Conservation (phyloP, 2,113 vertebrate genomes). For the Erinaceus europaeus region DNA sequence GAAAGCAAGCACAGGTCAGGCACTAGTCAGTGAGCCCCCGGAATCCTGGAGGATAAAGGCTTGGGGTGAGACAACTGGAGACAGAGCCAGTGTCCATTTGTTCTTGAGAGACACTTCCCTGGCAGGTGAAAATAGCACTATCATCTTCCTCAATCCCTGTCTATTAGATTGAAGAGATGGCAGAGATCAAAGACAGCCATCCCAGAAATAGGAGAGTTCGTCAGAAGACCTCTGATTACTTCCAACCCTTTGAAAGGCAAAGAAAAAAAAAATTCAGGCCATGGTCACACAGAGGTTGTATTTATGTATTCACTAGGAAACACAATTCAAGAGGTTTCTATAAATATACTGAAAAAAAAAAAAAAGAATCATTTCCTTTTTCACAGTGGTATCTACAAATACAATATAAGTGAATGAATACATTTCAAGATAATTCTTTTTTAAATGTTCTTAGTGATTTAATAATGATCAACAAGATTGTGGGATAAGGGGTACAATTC, state of each 20-base stretch:
- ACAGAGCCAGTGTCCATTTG: neutral
- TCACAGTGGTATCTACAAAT: neutral
- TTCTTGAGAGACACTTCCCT: neutral
- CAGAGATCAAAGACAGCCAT: neutral
- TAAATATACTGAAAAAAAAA: neutral
- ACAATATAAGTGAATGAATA: neutral
- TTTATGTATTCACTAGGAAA: neutral
- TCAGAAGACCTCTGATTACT: no score
- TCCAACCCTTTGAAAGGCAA: neutral
- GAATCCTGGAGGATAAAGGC: accelerated
- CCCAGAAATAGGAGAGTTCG: neutral
- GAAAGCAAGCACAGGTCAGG: neutral
- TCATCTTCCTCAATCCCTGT: neutral
- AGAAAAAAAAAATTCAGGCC: neutral
- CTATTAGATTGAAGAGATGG: neutral
- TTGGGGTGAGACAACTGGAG: neutral
- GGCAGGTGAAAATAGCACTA: neutral
- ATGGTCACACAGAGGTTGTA: neutral
- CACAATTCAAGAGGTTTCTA: neutral
- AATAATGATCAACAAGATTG: no score
- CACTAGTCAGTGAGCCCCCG: neutral
- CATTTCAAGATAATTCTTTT: no score
- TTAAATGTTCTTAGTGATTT: no score
- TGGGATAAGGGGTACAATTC: no score
- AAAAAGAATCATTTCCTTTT: neutral